Base-by-base conservation (phyloP, 2,113 vertebrate species). In the Megaptera novaeangliae region DNA sequence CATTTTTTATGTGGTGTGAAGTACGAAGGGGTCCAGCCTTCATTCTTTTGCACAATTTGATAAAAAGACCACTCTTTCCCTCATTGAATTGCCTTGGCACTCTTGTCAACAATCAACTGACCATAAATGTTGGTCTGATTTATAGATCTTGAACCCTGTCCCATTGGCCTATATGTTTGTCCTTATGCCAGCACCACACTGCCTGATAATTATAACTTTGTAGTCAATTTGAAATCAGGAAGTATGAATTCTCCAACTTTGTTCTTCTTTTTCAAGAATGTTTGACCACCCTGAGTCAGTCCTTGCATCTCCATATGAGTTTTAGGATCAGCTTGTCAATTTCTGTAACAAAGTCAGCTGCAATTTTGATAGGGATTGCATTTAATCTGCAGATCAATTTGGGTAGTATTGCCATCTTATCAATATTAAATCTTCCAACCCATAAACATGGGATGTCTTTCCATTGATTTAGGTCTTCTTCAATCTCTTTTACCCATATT, bases 151-250 rank as follows among this genome's bases (percentile, higher is more conserved):
- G 41, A 31, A 17, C 41, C 31, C 34, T 81, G 61, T 25, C 27
- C 4, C 20, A 6, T 0, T 29, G 20, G 46, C 6, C 25, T n/a
- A 20, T 2, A 9, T 12, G 14, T 49, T 49, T 68, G 2, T 8
- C 41, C 8, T 63, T 57, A 41, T 57, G 49, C 49, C 44, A 31
- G 4, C 21, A 41, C 21, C 49, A 78, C 23, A 14, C 29, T 69
- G 39, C 29, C 27, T 44, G 74, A 59, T 66, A n/a, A 36, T 34
- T 34, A 11, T 36, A 78, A 21, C 29, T 95, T 86, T 71, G 27
- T n/a, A 8, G 27, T 72, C 57, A 68, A n/a, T 80, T 81, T 63
- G 59, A 92, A 71, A 41, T 63, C 36, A 34, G 15, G 2, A 84
- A 86, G 55, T 81, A 1, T 77, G 41, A 88, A 41, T 77, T 14